Evolutionary conservation across 2,888 invertebrate genomes (phyloP).

Genomic region (Habrosyne pyritoides): DNA sequence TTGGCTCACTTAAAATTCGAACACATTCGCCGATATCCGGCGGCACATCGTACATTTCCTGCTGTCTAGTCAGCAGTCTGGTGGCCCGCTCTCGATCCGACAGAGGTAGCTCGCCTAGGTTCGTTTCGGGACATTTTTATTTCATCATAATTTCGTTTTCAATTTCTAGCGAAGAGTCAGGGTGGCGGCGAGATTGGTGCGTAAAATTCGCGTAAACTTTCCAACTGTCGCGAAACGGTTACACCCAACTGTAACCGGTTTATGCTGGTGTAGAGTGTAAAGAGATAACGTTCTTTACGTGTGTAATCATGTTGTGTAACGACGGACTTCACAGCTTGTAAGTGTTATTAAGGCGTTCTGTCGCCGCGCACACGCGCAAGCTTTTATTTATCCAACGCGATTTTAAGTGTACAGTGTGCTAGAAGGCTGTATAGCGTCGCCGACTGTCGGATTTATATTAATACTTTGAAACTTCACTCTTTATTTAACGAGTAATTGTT

Average conservation of each 20-base stretch:
- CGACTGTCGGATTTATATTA: constrained; percentile 9
- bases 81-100: constrained; percentile 21
- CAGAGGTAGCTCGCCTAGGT: constrained; percentile 18
- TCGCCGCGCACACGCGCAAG: constrained; percentile 43
- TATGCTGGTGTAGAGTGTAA: constrained; percentile 73
- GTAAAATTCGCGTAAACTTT: constrained; percentile 80
- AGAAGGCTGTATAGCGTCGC: not conserved
- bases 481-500: constrained; percentile 27
- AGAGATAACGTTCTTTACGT: constrained; percentile 80
- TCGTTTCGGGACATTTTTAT: constrained; percentile 60
- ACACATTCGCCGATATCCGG: constrained; percentile 66
- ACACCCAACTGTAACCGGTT: constrained; percentile 73
- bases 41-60: constrained; percentile 61
- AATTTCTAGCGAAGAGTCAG: constrained; percentile 66
- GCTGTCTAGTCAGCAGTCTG: constrained; percentile 48
- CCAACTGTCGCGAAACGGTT: constrained; percentile 72
- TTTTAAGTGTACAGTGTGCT: constrained; percentile 35
- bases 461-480: constrained; percentile 20
- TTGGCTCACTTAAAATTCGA: constrained; percentile 63
- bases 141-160: constrained; percentile 77
- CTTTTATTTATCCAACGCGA: constrained; percentile 47
- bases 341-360: constrained; percentile 67
- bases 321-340: constrained; percentile 64
- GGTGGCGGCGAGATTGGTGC: constrained; percentile 70
- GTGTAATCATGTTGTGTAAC: constrained; percentile 79